phyloP scores from a whole-genome alignment of 2,113 vertebrate genomes.

The Meriones unguiculatus region DNA sequence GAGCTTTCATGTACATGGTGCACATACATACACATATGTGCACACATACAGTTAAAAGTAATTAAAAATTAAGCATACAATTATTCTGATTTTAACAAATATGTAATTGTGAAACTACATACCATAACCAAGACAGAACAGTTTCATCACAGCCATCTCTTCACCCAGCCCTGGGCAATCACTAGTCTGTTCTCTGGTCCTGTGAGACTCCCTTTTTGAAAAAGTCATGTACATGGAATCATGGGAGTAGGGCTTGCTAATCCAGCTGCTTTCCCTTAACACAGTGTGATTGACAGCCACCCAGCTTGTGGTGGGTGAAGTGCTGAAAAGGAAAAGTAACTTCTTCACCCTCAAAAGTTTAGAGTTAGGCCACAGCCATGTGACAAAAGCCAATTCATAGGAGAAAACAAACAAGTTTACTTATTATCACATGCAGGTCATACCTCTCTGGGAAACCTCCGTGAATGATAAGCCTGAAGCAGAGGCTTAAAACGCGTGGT shows the following conservation, averaged over 20 bases:
- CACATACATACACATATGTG: not conserved
- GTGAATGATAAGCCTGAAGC: not conserved
- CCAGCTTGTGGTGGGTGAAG: not conserved
- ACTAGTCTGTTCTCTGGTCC: not conserved
- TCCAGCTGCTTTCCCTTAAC: not conserved
- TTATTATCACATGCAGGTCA: not conserved
- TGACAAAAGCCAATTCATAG: not conserved
- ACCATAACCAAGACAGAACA: not conserved
- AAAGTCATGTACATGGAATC: not conserved
- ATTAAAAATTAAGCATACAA: not conserved
- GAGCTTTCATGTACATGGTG: not conserved
- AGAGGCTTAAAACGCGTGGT: not conserved
- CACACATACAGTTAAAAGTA: too few relatives aligned
- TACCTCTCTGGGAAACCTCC: not conserved
- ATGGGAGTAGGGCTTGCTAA: not conserved
- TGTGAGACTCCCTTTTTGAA: not conserved
- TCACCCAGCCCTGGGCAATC: not conserved
- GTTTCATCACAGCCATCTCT: not conserved
- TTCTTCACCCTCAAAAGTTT: not conserved
- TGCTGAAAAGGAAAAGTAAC: not conserved
- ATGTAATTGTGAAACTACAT: not conserved
- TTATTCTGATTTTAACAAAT: not conserved
- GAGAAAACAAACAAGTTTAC: not conserved
- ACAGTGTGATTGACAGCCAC: not conserved
- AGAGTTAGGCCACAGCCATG: not conserved